Conservation (phyloP, 2,888 invertebrate species). For the Fragum fragum region DNA sequence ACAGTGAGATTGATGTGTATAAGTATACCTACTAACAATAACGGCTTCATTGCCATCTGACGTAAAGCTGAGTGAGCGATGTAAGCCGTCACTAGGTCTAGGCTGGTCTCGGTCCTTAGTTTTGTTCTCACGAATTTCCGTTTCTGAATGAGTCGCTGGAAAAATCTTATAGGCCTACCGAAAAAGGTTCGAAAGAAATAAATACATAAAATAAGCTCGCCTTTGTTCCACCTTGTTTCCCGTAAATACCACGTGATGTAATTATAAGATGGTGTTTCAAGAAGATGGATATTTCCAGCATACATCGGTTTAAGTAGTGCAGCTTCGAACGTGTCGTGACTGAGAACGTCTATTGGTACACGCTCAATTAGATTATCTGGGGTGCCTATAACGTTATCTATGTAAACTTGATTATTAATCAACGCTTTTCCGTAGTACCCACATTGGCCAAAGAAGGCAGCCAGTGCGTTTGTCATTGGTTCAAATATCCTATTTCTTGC, state of each 20-base stretch:
- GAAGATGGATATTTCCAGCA: constrained; percentile 72
- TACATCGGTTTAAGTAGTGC: constrained; percentile 77
- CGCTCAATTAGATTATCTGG: constrained; percentile 76
- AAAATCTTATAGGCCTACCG: constrained; percentile 75
- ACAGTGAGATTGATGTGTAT: constrained; percentile 74
- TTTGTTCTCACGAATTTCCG: constrained; percentile 74
- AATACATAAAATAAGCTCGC: constrained; percentile 78
- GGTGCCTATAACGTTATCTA: constrained; percentile 78
- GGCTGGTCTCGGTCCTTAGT: constrained; percentile 76
- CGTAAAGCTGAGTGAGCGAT: constrained; percentile 79
- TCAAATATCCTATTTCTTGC: constrained; percentile 78
- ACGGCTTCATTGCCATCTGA: constrained; percentile 82
- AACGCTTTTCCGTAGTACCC: constrained; percentile 81
- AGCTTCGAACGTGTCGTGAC: constrained; percentile 83
- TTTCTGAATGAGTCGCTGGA: constrained; percentile 74
- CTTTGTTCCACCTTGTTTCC: constrained; percentile 80
- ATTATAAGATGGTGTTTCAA: constrained; percentile 80
- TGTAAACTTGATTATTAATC: constrained; percentile 79
- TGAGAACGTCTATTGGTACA: constrained; percentile 81
- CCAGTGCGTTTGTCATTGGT: constrained; percentile 80
- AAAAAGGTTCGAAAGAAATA: constrained; percentile 79
- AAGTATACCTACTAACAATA: constrained; percentile 74
- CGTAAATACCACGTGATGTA: constrained; percentile 82
- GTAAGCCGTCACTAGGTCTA: constrained; percentile 79
- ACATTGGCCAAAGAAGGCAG: constrained; percentile 75